Percentiles rank a stretch among this genome's conserved stretches.
phyloP scores from a whole-genome alignment of 2,113 vertebrate species.

The Anguilla rostrata region DNA sequence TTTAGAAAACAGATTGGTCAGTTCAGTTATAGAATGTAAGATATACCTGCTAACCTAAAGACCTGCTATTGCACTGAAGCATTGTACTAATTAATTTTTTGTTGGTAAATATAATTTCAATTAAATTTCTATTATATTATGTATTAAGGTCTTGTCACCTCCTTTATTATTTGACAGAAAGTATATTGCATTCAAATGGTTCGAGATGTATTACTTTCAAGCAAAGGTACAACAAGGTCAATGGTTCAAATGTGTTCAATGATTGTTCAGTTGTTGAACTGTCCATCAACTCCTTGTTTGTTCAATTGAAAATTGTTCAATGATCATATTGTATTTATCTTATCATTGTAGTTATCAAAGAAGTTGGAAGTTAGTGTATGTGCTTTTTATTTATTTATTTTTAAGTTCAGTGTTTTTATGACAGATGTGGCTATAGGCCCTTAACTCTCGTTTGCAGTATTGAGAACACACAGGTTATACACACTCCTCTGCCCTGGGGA shows the following conservation, averaged over 20 bases:
- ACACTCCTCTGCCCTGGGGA: not conserved
- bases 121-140: no score
- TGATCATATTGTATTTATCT: conserved; percentile 19
- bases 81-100: no score
- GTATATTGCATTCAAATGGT: not conserved
- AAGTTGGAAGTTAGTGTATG: not conserved
- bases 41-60: no score
- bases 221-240: not conserved
- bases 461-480: not conserved
- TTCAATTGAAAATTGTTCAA: no score
- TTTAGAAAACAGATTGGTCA: not conserved
- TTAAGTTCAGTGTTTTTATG: not conserved
- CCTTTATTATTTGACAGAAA: not conserved
- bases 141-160: no score
- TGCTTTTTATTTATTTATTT: not conserved
- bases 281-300: no score
- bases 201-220: not conserved
- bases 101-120: no score
- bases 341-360: conserved; percentile 25
- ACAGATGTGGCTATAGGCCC: not conserved
- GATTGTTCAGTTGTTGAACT: no score
- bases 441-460: not conserved
- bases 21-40: not conserved
- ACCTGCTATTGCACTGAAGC: no score
- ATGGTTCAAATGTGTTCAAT: not conserved